Evolutionary conservation across 2,888 invertebrate genomes (phyloP).

Genomic region (Epistrophe grossulariae): DNA sequence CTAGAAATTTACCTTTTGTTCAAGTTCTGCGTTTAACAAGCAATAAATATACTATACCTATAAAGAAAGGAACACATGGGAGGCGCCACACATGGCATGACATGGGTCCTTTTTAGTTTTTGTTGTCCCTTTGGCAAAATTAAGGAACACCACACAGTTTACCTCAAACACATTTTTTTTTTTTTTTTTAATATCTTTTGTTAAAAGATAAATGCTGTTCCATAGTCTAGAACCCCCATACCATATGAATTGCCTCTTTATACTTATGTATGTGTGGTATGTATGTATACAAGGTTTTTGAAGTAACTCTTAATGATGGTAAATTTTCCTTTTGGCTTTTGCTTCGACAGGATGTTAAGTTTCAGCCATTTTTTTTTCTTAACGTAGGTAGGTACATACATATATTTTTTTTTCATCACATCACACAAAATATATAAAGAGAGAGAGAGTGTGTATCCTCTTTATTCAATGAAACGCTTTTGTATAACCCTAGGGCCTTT

Average conservation of each 20-base stretch:
- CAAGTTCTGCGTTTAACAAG: constrained; percentile 54
- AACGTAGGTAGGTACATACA: no score
- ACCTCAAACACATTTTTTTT: constrained; percentile 31
- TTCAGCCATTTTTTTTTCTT: constrained; percentile 1
- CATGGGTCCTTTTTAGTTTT: constrained; percentile 41
- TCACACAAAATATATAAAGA: neutral
- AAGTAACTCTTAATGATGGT: constrained; percentile 57
- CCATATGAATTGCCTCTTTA: neutral
- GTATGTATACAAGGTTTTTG: constrained; percentile 29
- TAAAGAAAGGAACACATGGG: constrained; percentile 20
- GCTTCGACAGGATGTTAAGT: constrained; percentile 38
- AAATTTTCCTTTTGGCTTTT: constrained; percentile 52
- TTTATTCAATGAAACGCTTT: constrained; percentile 56
- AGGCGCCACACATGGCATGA: constrained; percentile 49
- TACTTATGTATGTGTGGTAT: neutral
- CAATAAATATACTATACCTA: constrained; percentile 55
- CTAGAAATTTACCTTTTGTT: constrained; percentile 32
- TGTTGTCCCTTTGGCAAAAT: constrained; percentile 27
- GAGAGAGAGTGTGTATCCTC: constrained; percentile 5
- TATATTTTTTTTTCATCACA: neutral
- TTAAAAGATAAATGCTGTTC: constrained; percentile 41
- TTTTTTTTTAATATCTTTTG: constrained; percentile 42
- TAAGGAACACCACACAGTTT: constrained; percentile 21
- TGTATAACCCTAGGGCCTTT: constrained; percentile 43
- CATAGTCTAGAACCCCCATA: constrained; percentile 7